Base-by-base conservation (phyloP, 2,888 invertebrate genomes). In the Drosophila formosana region DNA sequence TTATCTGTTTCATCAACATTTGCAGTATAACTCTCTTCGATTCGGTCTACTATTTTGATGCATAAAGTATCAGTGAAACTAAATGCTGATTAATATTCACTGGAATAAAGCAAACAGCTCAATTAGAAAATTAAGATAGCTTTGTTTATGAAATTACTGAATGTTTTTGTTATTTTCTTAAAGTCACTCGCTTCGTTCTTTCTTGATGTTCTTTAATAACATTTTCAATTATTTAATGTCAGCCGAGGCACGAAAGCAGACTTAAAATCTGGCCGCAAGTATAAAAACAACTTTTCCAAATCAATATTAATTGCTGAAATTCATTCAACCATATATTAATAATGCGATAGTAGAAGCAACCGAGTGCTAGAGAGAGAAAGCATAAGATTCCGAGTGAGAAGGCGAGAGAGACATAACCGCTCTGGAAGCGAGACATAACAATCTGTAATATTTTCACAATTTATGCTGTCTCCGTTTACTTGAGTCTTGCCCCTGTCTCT, bases 391-490 rank as follows among this genome's bases (percentile, higher is more conserved):
- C 13, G 9, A 53, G 18, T 9, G 28, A 26, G 37, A 58, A 18
- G 18, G 18, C 18, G 8, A 18, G 13, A 32, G 3, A 50, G 58
- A 43, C 5, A 23, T 11, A 7, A 32, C 7, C 23, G 9, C 1
- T 34, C 58, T 26, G 47, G 28, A 30, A 67, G 53, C 49, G 28
- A 52, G 64, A 63, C 65, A 80, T 56, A 72, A 74, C 68, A 77
- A 72, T 77, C 58, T 66, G 70, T 58, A 71, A 77, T 78, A 78
- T 80, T 86, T 88, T 80, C 53, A 68, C 65, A 75, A 75, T 88
- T 88, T 83, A 68, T 74, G 68, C 65, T 72, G 65, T 64, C 72
- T 63, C 56, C 68, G 32, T 51, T 62, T 49, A 50, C 46, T 51
- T 13, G 28, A 45, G 50, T 43, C 45, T 52, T 52, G 23, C 23